phyloP scores from a whole-genome alignment of 1,140 invertebrate species.

The Andricus grossulariae region DNA sequence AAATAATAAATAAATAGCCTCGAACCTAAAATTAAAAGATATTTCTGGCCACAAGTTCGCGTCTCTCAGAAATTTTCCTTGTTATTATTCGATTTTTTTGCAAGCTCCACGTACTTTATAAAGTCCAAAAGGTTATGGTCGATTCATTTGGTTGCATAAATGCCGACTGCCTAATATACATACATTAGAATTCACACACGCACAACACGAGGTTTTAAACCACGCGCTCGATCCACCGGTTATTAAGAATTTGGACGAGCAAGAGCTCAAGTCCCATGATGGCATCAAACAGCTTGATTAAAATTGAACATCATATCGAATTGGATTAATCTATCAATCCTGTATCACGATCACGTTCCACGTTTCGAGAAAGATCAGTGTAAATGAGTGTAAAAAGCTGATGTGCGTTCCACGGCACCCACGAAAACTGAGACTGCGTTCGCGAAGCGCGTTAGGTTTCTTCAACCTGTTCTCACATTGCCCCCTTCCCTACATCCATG shows the following conservation, averaged over 20 bases:
- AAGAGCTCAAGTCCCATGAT: too few species aligned
- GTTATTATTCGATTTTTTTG: constrained; percentile 3
- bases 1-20: too few species aligned
- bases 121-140: constrained; percentile 23
- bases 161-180: constrained; percentile 7
- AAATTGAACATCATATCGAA: too few species aligned
- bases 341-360: too few species aligned
- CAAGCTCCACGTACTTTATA: constrained; percentile 12
- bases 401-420: constrained; percentile 23
- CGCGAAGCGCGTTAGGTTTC: constrained; percentile 18
- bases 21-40: not conserved
- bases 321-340: too few species aligned
- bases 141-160: not conserved
- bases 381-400: not conserved
- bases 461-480: constrained; percentile 30
- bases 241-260: too few species aligned
- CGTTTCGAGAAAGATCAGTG: not conserved
- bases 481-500: constrained; percentile 19
- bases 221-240: too few species aligned
- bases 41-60: constrained; percentile 6
- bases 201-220: constrained; percentile 4
- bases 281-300: too few species aligned
- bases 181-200: constrained; percentile 21
- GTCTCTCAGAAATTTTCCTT: not conserved
- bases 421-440: constrained; percentile 30